These are phyloP conservation scores for Varanus komodoensis DNA, from an alignment of 2,113 vertebrate genomes.

Conservation along the genomic window DNA sequence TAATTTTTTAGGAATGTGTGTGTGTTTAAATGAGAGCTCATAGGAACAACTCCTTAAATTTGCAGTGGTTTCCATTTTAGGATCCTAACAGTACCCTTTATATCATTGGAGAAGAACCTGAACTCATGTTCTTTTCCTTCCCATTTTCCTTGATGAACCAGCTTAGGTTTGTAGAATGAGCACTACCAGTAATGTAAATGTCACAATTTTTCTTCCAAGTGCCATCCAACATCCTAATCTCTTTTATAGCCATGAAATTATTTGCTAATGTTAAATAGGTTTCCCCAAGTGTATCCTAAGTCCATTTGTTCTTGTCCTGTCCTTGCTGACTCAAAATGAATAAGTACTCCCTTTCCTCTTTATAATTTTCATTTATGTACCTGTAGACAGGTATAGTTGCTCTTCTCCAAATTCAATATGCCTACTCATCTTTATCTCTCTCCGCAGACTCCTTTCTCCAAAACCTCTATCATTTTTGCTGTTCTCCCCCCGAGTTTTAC, in stretches of 20 bases:
- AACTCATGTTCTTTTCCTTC: background rate
- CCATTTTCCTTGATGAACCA: constrained; percentile 2
- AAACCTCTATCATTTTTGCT: constrained; percentile 49
- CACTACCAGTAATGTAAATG: constrained; percentile 47
- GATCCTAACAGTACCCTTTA: background rate
- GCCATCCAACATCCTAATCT: constrained; percentile 44
- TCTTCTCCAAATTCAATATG: constrained; percentile 56
- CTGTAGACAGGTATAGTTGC: constrained; percentile 55
- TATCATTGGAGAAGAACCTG: background rate
- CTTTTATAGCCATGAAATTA: constrained; percentile 48
- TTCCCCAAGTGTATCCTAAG: constrained; percentile 53
- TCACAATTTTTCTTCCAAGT: constrained; percentile 28
- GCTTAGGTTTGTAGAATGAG: background rate
- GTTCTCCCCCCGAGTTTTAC: constrained; percentile 25
- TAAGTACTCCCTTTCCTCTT: constrained; percentile 59
- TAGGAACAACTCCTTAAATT: background rate
- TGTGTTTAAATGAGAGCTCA: background rate
- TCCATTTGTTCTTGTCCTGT: constrained; percentile 61
- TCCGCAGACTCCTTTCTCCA: constrained; percentile 54
- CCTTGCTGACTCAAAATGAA: constrained; percentile 56
- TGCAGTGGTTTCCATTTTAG: background rate
- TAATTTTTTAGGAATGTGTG: background rate
- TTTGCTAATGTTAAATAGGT: constrained; percentile 58
- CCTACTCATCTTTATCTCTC: constrained; percentile 62
- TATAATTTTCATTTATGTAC: constrained; percentile 62